Evolutionary conservation across 2,888 invertebrate genomes (phyloP), one percentile per base, ranked within the genome.

Genomic region (Operophtera brumata): DNA sequence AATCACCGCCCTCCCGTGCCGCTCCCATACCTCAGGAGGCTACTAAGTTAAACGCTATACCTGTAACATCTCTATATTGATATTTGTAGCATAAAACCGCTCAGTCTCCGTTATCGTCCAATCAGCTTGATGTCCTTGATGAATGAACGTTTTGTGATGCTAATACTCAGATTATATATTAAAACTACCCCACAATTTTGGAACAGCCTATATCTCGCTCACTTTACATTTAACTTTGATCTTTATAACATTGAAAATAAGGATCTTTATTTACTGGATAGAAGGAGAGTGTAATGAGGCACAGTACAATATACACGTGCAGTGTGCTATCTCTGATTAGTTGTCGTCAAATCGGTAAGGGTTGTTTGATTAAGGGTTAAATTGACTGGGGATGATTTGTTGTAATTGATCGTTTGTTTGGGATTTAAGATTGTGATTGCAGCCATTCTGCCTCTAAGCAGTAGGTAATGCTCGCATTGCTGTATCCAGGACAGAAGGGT

Each of bases 131-230:
- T 84, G 80, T 80, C 73, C 74, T 69, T 84, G 88, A 88, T 87
- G 87, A 88, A 89, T 85, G 84, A 81, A 86, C 77, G 84, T 83
- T 87, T 87, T 88, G 86, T 86, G 83, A 86, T 87, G 86, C 61
- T 66, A 65, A 66, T 68, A 75, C 65, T 53, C 65, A 63, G 64
- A 67, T 64, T 65, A 65, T 59, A 49, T 63, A 64, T 59, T 49
- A 59, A 61, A 67, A 65, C 59, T 59, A 64, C 62, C 60, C 61
- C 51, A 20, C 36, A 32, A 37, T 42, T 20, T n/a, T 14, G 37
- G 12, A 55, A 58, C 47, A 47, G 34, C 57, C 13, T 55, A 60
- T 41, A 54, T 39, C 41, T 14, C 42, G 6, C 0, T 7, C 7
- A 43, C 0, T 6, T 5, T 9, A 26, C 28, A 3, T 12, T 0